A percentile compares a stretch with the other conserved stretches of the same genome.
phyloP scores from a whole-genome alignment of 2,888 invertebrate species.

The Rhamnusium bicolor region DNA sequence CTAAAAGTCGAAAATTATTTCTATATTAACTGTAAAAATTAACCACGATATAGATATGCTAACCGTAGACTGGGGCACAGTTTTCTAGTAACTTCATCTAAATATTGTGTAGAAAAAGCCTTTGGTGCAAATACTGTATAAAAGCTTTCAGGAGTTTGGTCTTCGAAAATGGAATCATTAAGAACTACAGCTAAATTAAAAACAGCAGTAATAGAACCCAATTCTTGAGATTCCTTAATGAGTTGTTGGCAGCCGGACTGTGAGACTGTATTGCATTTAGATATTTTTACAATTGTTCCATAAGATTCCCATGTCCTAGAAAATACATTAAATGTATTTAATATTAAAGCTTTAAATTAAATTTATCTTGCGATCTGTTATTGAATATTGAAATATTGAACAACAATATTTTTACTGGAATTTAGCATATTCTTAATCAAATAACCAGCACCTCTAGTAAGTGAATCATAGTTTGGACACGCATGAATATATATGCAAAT shows the following conservation, averaged over 20 bases:
- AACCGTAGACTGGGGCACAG: conserved; percentile 59
- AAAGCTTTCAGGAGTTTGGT: conserved; percentile 82
- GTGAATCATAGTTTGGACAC: too few species aligned
- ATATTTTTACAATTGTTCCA: conserved; percentile 80
- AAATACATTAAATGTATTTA: too few species aligned
- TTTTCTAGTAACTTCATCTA: conserved; percentile 75
- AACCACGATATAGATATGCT: neutral
- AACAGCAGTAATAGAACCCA: conserved; percentile 86
- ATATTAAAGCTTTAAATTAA: neutral
- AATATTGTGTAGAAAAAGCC: conserved; percentile 83
- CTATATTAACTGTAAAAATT: neutral
- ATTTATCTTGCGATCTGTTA: too few species aligned
- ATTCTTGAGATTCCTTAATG: conserved; percentile 75
- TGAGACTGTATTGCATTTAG: conserved; percentile 81
- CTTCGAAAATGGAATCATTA: conserved; percentile 83
- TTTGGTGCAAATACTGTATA: conserved; percentile 83
- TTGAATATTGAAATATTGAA: too few species aligned
- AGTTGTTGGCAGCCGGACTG: conserved; percentile 81
- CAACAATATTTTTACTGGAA: too few species aligned
- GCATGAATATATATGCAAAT: too few species aligned
- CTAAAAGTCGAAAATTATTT: conserved; percentile 61
- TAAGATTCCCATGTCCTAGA: conserved; percentile 81
- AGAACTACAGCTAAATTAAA: conserved; percentile 92
- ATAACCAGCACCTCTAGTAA: too few species aligned
- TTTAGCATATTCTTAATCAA: too few species aligned